Base-by-base conservation (phyloP, 2,113 vertebrate genomes). In the Thryonomys swinderianus region DNA sequence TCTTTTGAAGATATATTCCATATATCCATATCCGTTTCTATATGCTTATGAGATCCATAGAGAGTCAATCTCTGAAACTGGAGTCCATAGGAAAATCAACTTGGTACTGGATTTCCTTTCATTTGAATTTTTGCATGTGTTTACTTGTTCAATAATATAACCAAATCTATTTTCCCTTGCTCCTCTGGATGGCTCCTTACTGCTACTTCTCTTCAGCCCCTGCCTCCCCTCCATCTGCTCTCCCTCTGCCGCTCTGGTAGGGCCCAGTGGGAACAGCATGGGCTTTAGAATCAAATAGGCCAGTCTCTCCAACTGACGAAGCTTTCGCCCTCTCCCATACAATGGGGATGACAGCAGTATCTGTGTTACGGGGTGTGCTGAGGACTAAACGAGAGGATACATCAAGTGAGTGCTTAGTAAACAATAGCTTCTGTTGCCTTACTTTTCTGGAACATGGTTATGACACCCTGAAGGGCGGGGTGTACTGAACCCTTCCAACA, bases 151-250 rank as follows among this genome's bases (percentile, higher is more conserved):
- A n/a, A 62, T 91, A 69, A 88, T 79, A 92, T 59, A 80, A 85
- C 55, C 78, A 61, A 45, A 73, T 2, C 10, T 21, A 25, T 83
- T 45, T 91, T 42, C 62, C 18, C 40, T 37, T 37, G 55, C n/a
- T 66, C 51, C 17, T 85, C 30, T 12, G 42, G 20, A 48, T 42
- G 42, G 42, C 42, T 30, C 23, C 74, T 89, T 17, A 51, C 64
- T 62, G 25, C 23, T 0, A 0, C 7, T 69, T 61, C 45, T 81
- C 32, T 42, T n/a, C 27, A 51, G n/a, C 32, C 37, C 62, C 51
- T 14, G 45, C 53, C 3, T 2, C 59, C 32, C 30, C 42, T 48
- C 45, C 0, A 1, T 40, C 55, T 2, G 18, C 55, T 27, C 48
- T 51, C 17, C 13, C 27, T 62, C 18, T 3, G 20, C 40, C 4